A percentile compares a stretch with the other conserved stretches of the same genome.
Conservation (phyloP, 1,140 invertebrate species). For the Maniola jurtina region DNA sequence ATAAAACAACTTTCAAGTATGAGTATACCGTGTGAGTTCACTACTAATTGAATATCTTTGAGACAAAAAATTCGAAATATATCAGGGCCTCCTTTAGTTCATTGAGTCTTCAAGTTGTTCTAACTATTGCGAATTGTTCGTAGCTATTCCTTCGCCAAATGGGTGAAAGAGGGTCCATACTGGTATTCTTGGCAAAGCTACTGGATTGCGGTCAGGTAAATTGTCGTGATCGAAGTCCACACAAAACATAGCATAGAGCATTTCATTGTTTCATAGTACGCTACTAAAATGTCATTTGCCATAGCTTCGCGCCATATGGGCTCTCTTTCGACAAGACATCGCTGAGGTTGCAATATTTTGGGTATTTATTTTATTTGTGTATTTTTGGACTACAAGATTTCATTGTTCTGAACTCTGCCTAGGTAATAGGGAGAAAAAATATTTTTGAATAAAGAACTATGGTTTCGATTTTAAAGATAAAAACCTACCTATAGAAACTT, state of each 20-base stretch:
- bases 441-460: no score
- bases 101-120: not conserved
- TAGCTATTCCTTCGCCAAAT: conserved; percentile 69
- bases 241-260: conserved; percentile 24
- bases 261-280: not conserved
- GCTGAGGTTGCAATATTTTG: conserved; percentile 12
- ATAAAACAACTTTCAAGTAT: no score
- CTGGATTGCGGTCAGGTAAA: conserved; percentile 64
- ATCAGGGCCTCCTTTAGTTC: no score
- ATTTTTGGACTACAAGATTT: no score
- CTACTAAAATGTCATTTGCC: not conserved
- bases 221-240: conserved; percentile 29
- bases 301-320: conserved; percentile 50
- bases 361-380: no score
- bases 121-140: conserved; percentile 45
- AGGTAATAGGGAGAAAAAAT: no score
- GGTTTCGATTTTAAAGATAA: no score
- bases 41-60: no score
- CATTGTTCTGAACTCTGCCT: no score
- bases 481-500: no score
- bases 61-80: no score
- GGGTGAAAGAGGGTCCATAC: conserved; percentile 72
- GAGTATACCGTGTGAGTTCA: no score
- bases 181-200: conserved; percentile 65
- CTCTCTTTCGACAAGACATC: conserved; percentile 56